Base-by-base conservation (phyloP, 53 echinoderm and acorn worm species). In the Holothuria scabra region DNA sequence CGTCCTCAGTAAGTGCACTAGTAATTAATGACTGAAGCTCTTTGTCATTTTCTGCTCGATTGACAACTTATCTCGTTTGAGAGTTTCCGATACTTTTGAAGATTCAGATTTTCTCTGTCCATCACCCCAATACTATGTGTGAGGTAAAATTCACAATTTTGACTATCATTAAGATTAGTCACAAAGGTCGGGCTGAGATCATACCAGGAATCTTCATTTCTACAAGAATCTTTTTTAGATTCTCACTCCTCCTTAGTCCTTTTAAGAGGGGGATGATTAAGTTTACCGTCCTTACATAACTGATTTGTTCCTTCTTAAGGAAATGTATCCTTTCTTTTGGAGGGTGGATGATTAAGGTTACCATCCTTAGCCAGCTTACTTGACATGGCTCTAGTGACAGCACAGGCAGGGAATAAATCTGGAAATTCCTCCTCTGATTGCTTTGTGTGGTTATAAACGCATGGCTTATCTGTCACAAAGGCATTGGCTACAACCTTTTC, bases 21-120 rank as follows among this genome's bases (percentile, higher is more conserved):
- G n/a, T n/a, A n/a, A 61, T 16, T 8, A 76, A 38, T 30, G 28
- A 31, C 34, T 26, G 49, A 12, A 89, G 21, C 1, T 21, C 8
- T 10, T 76, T 11, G 22, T 84, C 89, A 20, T 25, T 38, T 80
- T 46, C 56, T 89, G 85, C 34, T 67, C 72, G 20, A 60, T 59
- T 38, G 85, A 67, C 21, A 83, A 56, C 56, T 46, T 20, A 31
- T 0, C 12, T 19, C 37, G 34, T 16, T 33, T 4, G 34, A 67
- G 34, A 68, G 7, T 20, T 35, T 68, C 20, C 34, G 68, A 68
- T 21, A 20, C 20, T 31, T 33, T n/a, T 33, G 1, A 7, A 68
- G 35, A 38, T 20, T 35, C 35, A 68, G 30, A 68, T 38, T 33
- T 0, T 3, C 11, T 33, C 18, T 32, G 32, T 38, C 21, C 20